Percentiles rank a stretch among this genome's conserved stretches.
Evolutionary conservation across 2,888 invertebrate genomes (phyloP).

Genomic region (Hirtodrosophila trivittata): DNA sequence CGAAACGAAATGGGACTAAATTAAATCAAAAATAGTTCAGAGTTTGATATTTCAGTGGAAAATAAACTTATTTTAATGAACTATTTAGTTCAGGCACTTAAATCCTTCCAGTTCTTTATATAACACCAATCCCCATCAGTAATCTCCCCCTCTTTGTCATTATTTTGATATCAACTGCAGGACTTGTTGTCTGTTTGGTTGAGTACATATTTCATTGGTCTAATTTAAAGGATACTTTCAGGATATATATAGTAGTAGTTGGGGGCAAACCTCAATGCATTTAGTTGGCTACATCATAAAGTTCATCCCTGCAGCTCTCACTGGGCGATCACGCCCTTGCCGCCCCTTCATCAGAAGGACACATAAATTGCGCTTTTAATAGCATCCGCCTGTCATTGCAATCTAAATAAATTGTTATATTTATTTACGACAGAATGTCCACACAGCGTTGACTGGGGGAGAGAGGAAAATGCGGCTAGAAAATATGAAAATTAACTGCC

Average conservation of each 20-base stretch:
- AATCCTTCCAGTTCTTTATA: too few species aligned
- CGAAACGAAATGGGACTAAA: too few species aligned
- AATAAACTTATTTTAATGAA: too few species aligned
- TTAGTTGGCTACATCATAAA: conserved; percentile 59
- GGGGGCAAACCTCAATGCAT: conserved; percentile 30
- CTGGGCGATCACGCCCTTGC: conserved; percentile 3
- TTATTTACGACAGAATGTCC: conserved; percentile 80
- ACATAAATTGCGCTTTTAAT: conserved; percentile 78
- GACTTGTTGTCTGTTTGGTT: not conserved
- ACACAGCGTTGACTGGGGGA: conserved; percentile 15
- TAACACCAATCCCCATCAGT: too few species aligned
- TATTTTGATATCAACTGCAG: conserved; percentile 6
- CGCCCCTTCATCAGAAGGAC: conserved; percentile 35
- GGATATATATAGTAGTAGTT: too few species aligned
- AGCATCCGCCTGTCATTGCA: conserved; percentile 81
- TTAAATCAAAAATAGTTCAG: too few species aligned
- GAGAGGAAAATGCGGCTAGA: conserved; percentile 62
- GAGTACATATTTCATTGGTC: conserved; percentile 11
- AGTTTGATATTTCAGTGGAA: too few species aligned
- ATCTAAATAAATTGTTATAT: conserved; percentile 81
- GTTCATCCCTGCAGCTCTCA: conserved; percentile 37
- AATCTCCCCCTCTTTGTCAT: too few species aligned
- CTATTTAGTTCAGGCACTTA: too few species aligned
- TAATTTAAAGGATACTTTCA: conserved; percentile 22
- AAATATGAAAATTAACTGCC: conserved; percentile 81